These are phyloP conservation scores for Lipophrys pholis DNA, from an alignment of 2,113 vertebrate genomes.

Conservation along the genomic window DNA sequence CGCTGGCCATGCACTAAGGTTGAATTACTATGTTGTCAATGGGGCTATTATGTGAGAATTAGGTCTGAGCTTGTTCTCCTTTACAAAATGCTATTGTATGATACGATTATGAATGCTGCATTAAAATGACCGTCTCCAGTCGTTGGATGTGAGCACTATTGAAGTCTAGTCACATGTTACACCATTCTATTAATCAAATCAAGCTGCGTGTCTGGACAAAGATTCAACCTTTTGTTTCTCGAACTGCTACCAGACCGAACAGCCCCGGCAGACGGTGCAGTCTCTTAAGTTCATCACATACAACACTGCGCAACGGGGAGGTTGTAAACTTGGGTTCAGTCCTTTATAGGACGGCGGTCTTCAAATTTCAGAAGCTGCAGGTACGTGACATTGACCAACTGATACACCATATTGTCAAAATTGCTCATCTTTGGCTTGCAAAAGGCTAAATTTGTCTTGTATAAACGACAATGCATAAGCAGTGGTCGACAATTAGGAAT, in stretches of 20 bases:
- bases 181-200: slow-evolving; percentile 62
- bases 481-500: too few relatives aligned
- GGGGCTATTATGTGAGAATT: slow-evolving; percentile 78
- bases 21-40: slow-evolving; percentile 77
- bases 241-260: not conserved
- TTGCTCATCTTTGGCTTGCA: too few relatives aligned
- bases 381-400: too few relatives aligned
- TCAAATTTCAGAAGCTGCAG: too few relatives aligned
- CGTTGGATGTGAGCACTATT: slow-evolving; percentile 64
- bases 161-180: slow-evolving; percentile 58
- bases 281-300: too few relatives aligned
- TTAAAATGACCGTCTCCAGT: slow-evolving; percentile 72
- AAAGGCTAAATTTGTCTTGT: too few relatives aligned
- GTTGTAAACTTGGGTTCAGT: too few relatives aligned
- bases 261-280: too few relatives aligned
- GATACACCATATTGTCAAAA: too few relatives aligned
- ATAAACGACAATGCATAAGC: too few relatives aligned
- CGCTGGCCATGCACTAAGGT: slow-evolving; percentile 59
- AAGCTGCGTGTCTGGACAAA: slow-evolving; percentile 11
- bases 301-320: too few relatives aligned
- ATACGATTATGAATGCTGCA: slow-evolving; percentile 70
- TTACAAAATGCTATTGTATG: slow-evolving; percentile 75
- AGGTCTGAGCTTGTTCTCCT: slow-evolving; percentile 70
- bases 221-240: slow-evolving; percentile 53
- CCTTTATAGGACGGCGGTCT: too few relatives aligned